Evolutionary conservation across 2,797 vertebrate species (phyloP), one percentile per base, ranked within the genome.

Genomic region (Spinus pinus): DNA sequence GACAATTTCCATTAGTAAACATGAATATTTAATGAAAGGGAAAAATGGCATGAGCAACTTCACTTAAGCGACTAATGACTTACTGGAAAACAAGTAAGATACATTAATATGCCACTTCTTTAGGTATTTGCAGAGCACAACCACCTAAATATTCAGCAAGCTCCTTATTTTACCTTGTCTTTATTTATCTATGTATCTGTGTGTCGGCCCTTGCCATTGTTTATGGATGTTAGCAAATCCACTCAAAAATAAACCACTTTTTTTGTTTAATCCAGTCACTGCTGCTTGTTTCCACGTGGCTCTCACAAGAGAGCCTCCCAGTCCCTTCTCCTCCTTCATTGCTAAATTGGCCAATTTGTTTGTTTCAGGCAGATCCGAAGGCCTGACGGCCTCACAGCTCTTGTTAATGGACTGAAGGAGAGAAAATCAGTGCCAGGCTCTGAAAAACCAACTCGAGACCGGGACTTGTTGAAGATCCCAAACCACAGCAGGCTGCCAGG

Each of bases 1-100:
- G 96, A 97, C 92, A 97, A 96, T 97, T 97, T 98, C 97, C 98
- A 98, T 98, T 98, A 98, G 97, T 94, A 97, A 97, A 96, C 94
- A 98, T 98, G 93, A 98, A 98, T 98, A 97, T 97, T 98, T 98
- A 98, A 98, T 98, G 97, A 95, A 94, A 95, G 86, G 86, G 90
- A 97, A 98, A 98, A 97, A 88, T 96, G 96, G 89, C 94, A 97
- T 51, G 87, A 97, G 88, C 93, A 93, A 96, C 95, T 97, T 97
- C 94, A 94, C 94, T 95, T 96, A 97, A 96, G 92, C 60, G 27
- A 90, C 94, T 97, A 97, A 97, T 86, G 96, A 97, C 96, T 98
- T 98, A 97, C 97, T 94, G 96, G 98, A 98, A 98, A 95, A 88
- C 82, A 94, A 94, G 91, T 81, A 46, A 94, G 85, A 94, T 60